Evolutionary conservation across 2,888 invertebrate species (phyloP), one percentile per base, ranked within the genome.

Genomic region (Nemapogon koenigi): DNA sequence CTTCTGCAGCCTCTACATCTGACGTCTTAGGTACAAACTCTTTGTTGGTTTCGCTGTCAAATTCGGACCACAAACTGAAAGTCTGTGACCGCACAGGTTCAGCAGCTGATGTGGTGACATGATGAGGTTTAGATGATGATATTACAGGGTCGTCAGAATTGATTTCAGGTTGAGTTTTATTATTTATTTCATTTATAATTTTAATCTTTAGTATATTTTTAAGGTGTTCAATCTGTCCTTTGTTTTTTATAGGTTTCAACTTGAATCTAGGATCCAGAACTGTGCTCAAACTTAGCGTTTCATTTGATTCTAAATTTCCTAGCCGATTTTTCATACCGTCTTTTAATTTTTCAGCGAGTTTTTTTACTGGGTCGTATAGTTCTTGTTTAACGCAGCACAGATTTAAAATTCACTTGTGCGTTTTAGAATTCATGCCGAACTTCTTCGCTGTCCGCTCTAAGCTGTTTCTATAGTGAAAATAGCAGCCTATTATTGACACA

Each of bases 261-360:
- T 41, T 43, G 35, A 43, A 41, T 6, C 41, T 38, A 18, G 43
- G 43, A 37, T 42, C 43, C 16, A 43, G 31, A 17, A 39, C 32
- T 10, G 43, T 43, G 28, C 38, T 36, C 25, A 43, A 18, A 13
- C 22, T 32, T 31, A 39, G 38, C 27, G 31, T 14, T 17, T 43
- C 32, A 29, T 38, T 41, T 30, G 38, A 27, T 39, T 41, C 39
- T 15, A 37, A 37, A 27, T 43, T 22, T 10, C 40, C 14, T 35
- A 22, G 39, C 29, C 19, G 33, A 31, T 29, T 6, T 29, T 10
- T 29, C n/a, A 32, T 39, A 36, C 29, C 29, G 7, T 22, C 22
- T 22, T 22, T 8, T 22, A 22, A 22, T 22, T 22, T 22, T 22
- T 7, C 22, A 8, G 22, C 22, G 22, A 22, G 22, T 22, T 6